Evolutionary conservation across 2,888 invertebrate species (phyloP).

Genomic region (Pyrrhia umbra): DNA sequence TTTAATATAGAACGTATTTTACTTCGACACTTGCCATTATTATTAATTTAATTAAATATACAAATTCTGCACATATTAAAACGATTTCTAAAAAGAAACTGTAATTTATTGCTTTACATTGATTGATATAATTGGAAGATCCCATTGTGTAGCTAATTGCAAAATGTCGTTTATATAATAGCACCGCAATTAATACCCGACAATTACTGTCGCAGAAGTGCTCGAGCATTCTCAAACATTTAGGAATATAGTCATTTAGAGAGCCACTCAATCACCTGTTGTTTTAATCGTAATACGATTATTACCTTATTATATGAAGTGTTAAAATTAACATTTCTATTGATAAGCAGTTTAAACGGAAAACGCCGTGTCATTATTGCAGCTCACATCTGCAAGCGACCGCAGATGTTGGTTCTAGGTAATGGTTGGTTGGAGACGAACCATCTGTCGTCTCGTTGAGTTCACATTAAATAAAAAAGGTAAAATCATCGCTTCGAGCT

Average conservation of each 20-base stretch:
- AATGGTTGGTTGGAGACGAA: slow-evolving; percentile 13
- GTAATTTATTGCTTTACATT: slow-evolving; percentile 28
- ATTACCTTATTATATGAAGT: slow-evolving; percentile 38
- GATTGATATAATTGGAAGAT: slow-evolving; percentile 37
- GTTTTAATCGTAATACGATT: slow-evolving; percentile 25
- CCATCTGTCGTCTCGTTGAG: slow-evolving; percentile 44
- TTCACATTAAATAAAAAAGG: slow-evolving; percentile 33
- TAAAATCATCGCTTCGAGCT: slow-evolving; percentile 34
- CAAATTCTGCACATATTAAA: slow-evolving; percentile 6
- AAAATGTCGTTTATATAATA: slow-evolving; percentile 16
- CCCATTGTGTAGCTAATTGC: slow-evolving; percentile 32
- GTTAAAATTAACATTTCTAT: slow-evolving; percentile 47
- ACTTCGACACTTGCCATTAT: slow-evolving; percentile 10
- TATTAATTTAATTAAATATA: slow-evolving; percentile 13
- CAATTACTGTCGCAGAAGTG: slow-evolving; percentile 36
- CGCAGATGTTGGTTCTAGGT: slow-evolving; percentile 43
- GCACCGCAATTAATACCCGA: slow-evolving; percentile 33
- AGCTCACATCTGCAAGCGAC: slow-evolving; percentile 43
- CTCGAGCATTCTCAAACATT: slow-evolving; percentile 27
- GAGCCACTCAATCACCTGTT: slow-evolving; percentile 37
- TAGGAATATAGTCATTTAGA: slow-evolving; percentile 37
- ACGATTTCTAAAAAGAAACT: background rate
- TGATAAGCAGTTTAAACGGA: slow-evolving; percentile 24
- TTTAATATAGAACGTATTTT: slow-evolving; percentile 7
- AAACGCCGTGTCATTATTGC: slow-evolving; percentile 32